A percentile compares a stretch with the other conserved stretches of the same genome.
These are phyloP conservation scores for Pipa parva DNA, from an alignment of 2,113 vertebrate genomes.

Conservation along the genomic window DNA sequence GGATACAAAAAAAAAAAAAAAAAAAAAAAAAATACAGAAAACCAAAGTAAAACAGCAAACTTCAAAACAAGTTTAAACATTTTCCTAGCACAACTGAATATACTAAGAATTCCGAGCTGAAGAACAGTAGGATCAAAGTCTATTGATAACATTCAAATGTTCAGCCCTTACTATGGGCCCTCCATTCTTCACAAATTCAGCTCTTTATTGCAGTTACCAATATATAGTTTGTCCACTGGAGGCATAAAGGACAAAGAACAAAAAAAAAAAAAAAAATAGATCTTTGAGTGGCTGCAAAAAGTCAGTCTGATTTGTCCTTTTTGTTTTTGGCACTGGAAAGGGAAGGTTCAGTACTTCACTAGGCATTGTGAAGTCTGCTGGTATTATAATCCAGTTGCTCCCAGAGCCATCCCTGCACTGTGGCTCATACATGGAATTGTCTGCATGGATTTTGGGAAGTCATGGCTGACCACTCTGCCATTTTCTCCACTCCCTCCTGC, in stretches of 20 bases:
- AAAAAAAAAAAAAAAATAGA: conserved; percentile 52
- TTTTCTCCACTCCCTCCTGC: conserved; percentile 84
- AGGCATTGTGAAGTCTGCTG: conserved; percentile 51
- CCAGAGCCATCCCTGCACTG: conserved; percentile 91
- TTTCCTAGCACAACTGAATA: conserved; percentile 35
- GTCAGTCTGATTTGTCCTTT: conserved; percentile 58
- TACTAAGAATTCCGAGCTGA: conserved; percentile 39
- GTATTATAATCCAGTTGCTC: conserved; percentile 92
- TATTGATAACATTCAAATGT: conserved; percentile 38
- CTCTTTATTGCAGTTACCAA: conserved; percentile 64
- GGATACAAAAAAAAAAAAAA: neutral
- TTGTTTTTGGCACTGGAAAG: conserved; percentile 82
- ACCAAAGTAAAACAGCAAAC: neutral
- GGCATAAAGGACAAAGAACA: conserved; percentile 45
- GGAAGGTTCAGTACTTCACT: conserved; percentile 47
- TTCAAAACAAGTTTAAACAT: neutral
- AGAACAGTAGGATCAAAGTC: conserved; percentile 30
- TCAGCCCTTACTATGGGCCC: conserved; percentile 28
- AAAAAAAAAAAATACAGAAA: neutral
- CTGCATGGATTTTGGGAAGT: conserved; percentile 95
- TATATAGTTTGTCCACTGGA: conserved; percentile 52
- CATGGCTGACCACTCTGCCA: conserved; percentile 92
- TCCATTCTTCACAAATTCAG: conserved; percentile 47
- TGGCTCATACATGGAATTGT: conserved; percentile 97
- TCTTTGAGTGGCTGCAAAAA: conserved; percentile 61